Percentiles rank a stretch among this genome's conserved stretches.
Evolutionary conservation across 1,140 invertebrate genomes (phyloP).

Genomic region (Drosophila seguyi): DNA sequence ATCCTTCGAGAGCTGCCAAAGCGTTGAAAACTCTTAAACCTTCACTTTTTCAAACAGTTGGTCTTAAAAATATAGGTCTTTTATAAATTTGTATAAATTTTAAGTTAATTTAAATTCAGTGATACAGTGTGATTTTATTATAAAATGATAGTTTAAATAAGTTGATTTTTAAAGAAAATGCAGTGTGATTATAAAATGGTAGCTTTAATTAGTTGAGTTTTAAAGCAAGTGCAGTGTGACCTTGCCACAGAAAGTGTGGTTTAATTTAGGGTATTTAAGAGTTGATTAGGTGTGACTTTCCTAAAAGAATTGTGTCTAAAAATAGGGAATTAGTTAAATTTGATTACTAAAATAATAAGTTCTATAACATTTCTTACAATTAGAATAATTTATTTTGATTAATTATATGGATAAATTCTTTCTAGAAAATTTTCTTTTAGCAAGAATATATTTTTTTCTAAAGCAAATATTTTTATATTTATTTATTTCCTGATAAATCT

Average conservation of each 20-base stretch:
- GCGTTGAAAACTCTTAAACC: constrained; percentile 28
- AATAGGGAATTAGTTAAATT: background rate
- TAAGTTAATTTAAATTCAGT: background rate
- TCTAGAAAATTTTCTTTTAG: accelerated
- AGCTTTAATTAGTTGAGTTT: background rate
- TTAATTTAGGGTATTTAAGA: background rate
- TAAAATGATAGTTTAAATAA: background rate
- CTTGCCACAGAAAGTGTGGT: background rate
- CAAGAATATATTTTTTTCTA: no score
- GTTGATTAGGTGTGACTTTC: background rate
- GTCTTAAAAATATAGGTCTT: background rate
- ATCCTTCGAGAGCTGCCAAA: constrained; percentile 17
- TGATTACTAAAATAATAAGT: background rate
- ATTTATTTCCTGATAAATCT: background rate
- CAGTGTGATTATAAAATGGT: background rate
- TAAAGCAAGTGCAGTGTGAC: background rate
- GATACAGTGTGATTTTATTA: background rate
- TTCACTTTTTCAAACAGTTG: constrained; percentile 7
- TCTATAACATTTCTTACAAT: no score
- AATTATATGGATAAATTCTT: background rate
- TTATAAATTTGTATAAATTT: background rate
- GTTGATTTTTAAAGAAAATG: background rate
- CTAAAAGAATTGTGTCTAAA: background rate
- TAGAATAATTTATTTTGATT: background rate
- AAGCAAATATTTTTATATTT: background rate